These are phyloP conservation scores for Phoenicopterus ruber DNA, from an alignment of 2,113 vertebrate genomes.

Conservation along the genomic window DNA sequence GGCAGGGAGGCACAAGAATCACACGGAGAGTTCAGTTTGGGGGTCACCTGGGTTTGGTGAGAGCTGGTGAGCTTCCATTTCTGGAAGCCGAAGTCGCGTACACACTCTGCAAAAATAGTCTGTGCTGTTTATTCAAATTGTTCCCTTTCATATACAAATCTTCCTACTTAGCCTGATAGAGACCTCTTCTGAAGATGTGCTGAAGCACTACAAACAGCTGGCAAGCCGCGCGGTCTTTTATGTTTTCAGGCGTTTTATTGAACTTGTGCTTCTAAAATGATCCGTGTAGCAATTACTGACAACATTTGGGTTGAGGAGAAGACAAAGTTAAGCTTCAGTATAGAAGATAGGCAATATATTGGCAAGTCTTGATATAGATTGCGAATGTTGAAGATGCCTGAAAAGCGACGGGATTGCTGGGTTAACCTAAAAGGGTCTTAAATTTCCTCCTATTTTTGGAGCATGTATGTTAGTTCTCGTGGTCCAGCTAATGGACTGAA, in stretches of 20 bases:
- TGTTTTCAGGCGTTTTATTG: background rate
- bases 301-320: background rate
- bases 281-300: background rate
- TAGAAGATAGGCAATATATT: background rate
- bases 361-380: fast-evolving
- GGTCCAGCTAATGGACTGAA: background rate
- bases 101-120: background rate
- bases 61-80: background rate
- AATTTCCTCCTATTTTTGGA: background rate
- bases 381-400: background rate
- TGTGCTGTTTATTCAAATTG: background rate
- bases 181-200: background rate
- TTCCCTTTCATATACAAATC: background rate
- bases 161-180: background rate
- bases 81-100: background rate
- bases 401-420: fast-evolving
- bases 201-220: background rate
- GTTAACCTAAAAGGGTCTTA: background rate
- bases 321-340: background rate
- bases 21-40: background rate
- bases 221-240: too few species aligned
- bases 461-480: background rate
- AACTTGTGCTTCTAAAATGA: background rate
- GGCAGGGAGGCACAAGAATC: background rate
- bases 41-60: background rate